Conservation (phyloP, 1,140 invertebrate genomes). For the Leptopilina clavipes region DNA sequence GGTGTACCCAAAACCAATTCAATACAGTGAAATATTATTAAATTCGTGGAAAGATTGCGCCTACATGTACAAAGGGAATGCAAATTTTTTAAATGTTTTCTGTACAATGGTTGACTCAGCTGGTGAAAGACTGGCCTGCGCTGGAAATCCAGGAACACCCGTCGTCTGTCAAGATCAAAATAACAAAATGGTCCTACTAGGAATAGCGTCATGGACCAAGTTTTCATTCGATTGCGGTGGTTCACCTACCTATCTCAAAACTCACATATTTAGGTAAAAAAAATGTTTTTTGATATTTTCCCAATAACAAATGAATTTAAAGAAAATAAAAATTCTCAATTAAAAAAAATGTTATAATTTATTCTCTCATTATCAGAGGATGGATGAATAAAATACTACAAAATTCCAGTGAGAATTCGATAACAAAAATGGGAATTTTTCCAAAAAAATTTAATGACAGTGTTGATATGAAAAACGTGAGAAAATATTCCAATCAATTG, state of each 20-base stretch:
- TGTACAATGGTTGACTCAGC: constrained; percentile 52
- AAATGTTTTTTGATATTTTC: constrained; percentile 37
- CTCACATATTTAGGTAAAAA: constrained; percentile 48
- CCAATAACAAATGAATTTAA: no score
- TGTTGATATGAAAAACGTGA: neutral
- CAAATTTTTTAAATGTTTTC: constrained; percentile 53
- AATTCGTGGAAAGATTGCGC: constrained; percentile 52
- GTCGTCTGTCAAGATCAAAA: constrained; percentile 54
- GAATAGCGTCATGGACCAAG: constrained; percentile 58
- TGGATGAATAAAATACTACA: neutral
- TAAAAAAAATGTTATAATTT: neutral
- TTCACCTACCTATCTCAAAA: constrained; percentile 49
- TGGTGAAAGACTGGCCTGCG: constrained; percentile 51
- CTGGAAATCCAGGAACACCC: constrained; percentile 59
- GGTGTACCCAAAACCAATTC: constrained; percentile 52
- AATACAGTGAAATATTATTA: constrained; percentile 48
- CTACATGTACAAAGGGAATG: constrained; percentile 48
- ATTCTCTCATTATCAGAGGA: neutral
- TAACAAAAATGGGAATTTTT: neutral
- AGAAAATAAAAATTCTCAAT: no score
- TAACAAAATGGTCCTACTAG: constrained; percentile 45
- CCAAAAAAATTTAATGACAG: neutral
- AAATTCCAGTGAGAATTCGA: neutral
- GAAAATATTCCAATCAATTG: neutral
- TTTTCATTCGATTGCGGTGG: constrained; percentile 54